Evolutionary conservation across 2,113 vertebrate genomes (phyloP), one percentile per base, ranked within the genome.

Genomic region (Rhombomys opimus): DNA sequence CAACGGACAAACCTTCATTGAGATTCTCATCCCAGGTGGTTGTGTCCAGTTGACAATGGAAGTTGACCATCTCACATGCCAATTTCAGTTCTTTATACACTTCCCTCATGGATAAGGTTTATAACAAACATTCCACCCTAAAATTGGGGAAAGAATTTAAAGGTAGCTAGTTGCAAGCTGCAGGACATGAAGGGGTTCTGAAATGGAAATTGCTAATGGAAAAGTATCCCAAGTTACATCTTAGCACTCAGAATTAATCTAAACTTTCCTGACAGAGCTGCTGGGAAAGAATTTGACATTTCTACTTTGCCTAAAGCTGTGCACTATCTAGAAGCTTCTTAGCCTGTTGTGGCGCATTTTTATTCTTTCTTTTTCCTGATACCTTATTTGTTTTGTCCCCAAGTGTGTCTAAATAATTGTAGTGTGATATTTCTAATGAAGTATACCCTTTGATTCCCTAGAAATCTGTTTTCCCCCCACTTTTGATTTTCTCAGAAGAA

Each of bases 21-120:
- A 85, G 7, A 65, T 41, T 46, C 61, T 85, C 61, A 65, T 67
- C 7, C 13, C 15, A 46, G 15, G 25, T 65, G 8, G 38, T 85
- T 30, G 61, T 85, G 59, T 46, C 81, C 63, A 85, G 59, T 30
- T 65, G 61, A 65, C 61, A 65, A 65, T 32, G 25, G 20, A 65
- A 18, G 38, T 32, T 46, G 41, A 46, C 15, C 27, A 67, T 67
- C 25, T 30, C 38, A 65, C 8, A 59, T 80, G 78, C 65, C 70
- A 65, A 93, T 65, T 46, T 52, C 65, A 72, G 5, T 87, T 95
- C 73, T 91, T 89, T 70, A 81, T 70, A 96, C 59, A 88, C 22
- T 93, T 90, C 27, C 25, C 88, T 95, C 63, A 72, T 88, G 30
- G 46, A 92, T 63, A 52, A 73, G 59, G 11, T 32, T 76, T 93